Conservation (phyloP, 2,113 vertebrate genomes). For the Mormyrus iriodes region DNA sequence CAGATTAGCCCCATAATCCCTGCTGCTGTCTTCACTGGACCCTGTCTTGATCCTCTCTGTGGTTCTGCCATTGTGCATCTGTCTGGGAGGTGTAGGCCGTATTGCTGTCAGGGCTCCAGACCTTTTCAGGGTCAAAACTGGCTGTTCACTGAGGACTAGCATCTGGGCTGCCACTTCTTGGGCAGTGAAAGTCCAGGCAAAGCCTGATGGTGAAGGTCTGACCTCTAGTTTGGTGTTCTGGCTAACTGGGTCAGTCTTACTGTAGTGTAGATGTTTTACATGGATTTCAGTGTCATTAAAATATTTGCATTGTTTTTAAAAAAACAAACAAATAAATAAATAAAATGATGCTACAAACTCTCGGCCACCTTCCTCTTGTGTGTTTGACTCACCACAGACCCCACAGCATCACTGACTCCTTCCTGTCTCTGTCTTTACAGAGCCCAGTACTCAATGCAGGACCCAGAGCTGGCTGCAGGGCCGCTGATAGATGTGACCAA, state of each 20-base stretch:
- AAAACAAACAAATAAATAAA: too few relatives aligned
- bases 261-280: conserved; percentile 16
- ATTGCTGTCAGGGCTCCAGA: neutral
- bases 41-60: neutral
- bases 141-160: conserved; percentile 4
- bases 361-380: too few relatives aligned
- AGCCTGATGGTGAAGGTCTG: neutral
- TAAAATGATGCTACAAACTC: too few relatives aligned
- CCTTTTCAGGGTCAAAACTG: neutral
- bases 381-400: too few relatives aligned
- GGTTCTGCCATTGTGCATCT: neutral
- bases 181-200: conserved; percentile 20
- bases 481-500: too few relatives aligned
- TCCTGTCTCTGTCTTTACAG: too few relatives aligned
- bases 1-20: too few relatives aligned
- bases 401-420: too few relatives aligned
- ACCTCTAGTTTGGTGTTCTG: neutral
- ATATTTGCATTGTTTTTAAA: conserved; percentile 36
- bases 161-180: neutral
- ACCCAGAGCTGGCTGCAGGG: too few relatives aligned
- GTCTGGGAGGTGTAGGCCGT: conserved; percentile 11
- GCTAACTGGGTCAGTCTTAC: conserved; percentile 11
- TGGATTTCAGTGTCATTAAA: conserved; percentile 50
- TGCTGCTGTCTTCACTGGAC: conserved; percentile 9
- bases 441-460: too few relatives aligned